phyloP scores from a whole-genome alignment of 2,113 vertebrate species.

The Dasyurus viverrinus region DNA sequence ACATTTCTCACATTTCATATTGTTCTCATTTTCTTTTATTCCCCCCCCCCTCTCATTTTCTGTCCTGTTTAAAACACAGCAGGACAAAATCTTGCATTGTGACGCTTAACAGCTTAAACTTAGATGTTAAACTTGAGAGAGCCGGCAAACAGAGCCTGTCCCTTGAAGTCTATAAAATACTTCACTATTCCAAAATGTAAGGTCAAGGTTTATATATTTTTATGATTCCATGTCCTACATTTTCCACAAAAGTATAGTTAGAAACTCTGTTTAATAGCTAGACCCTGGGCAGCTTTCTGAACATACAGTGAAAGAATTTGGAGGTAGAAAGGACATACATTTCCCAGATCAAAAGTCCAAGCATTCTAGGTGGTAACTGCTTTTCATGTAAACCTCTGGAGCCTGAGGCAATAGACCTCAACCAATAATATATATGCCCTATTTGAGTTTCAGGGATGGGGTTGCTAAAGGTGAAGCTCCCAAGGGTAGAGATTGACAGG shows the following conservation, averaged over 20 bases:
- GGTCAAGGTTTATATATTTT: slow-evolving; percentile 41
- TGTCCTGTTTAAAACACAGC: background rate
- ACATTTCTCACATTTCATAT: rapidly evolving
- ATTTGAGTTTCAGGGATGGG: background rate
- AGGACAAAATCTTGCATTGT: background rate
- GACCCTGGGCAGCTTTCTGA: background rate
- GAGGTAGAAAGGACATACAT: slow-evolving; percentile 23
- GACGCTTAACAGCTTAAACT: slow-evolving; percentile 7
- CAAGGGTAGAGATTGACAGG: background rate
- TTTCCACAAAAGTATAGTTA: slow-evolving; percentile 16
- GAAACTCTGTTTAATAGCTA: slow-evolving; percentile 7
- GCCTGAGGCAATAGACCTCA: slow-evolving; percentile 7
- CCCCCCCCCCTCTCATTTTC: background rate
- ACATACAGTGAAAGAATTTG: background rate
- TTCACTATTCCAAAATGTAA: slow-evolving; percentile 13
- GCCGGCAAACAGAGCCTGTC: background rate
- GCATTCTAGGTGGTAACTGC: background rate
- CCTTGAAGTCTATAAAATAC: slow-evolving; percentile 3
- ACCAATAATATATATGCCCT: background rate
- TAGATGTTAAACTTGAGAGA: slow-evolving; percentile 40
- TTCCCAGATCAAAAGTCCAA: slow-evolving; percentile 32
- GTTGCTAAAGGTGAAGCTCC: background rate
- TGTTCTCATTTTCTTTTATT: slow-evolving; percentile 17
- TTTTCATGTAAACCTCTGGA: slow-evolving; percentile 22
- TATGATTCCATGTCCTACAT: background rate